Evolutionary conservation across 2,797 vertebrate genomes (phyloP).

Genomic region (Tolypeutes matacus): DNA sequence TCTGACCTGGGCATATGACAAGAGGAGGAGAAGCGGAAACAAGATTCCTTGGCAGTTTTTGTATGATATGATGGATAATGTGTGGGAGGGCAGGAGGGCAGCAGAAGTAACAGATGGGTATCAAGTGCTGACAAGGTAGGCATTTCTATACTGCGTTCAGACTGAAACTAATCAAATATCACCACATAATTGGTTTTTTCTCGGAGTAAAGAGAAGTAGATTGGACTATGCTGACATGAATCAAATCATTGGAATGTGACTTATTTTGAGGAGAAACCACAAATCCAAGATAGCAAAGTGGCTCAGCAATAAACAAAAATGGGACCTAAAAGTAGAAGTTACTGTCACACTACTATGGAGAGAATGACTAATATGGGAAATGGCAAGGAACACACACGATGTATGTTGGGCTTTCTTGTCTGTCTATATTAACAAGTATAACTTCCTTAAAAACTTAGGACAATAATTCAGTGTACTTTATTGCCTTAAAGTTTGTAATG

Average conservation of each 20-base stretch:
- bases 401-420: background rate
- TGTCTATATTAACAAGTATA: background rate
- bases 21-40: background rate
- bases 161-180: background rate
- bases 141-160: background rate
- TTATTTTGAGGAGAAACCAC: slow-evolving; percentile 15
- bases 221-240: background rate
- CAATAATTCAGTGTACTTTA: background rate
- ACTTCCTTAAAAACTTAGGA: background rate
- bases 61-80: background rate
- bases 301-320: slow-evolving; percentile 12
- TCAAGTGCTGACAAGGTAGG: background rate
- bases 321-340: background rate
- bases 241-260: background rate
- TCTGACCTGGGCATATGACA: background rate
- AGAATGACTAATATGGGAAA: background rate
- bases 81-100: background rate
- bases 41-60: too few species aligned
- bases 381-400: background rate
- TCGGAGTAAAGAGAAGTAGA: background rate
- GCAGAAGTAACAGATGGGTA: background rate
- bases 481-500: slow-evolving; percentile 16
- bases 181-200: background rate
- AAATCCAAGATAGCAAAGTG: slow-evolving; percentile 35
- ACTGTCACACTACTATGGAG: fast-evolving